Evolutionary conservation across 1,140 invertebrate species (phyloP).

Genomic region (Nomia melanderi): DNA sequence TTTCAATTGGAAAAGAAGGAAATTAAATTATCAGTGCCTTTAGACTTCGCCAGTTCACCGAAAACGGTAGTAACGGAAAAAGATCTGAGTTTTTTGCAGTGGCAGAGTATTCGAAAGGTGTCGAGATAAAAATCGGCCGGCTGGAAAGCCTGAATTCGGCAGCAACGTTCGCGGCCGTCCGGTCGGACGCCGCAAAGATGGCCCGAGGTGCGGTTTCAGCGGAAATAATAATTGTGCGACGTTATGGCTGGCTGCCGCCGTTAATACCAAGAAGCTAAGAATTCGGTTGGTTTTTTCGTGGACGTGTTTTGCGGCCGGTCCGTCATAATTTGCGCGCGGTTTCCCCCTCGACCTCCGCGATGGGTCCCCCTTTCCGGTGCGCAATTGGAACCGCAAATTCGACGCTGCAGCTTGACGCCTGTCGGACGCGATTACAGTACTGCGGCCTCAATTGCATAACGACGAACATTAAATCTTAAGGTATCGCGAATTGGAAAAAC

Average conservation of each 20-base stretch:
- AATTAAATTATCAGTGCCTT: no score
- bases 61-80: no score
- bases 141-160: background rate
- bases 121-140: no score
- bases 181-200: background rate
- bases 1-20: no score
- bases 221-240: conserved; percentile 15
- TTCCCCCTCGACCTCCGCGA: background rate
- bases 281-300: conserved; percentile 3
- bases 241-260: background rate
- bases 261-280: conserved; percentile 19
- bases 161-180: background rate
- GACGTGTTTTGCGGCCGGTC: background rate
- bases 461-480: background rate
- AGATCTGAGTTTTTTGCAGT: no score
- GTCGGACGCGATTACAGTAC: background rate
- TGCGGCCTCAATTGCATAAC: background rate
- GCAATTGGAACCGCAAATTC: conserved; percentile 7
- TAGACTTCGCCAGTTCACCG: no score
- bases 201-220: background rate
- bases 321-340: conserved; percentile 28
- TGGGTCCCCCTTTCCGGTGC: background rate
- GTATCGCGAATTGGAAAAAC: background rate
- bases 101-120: no score
- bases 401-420: conserved; percentile 10